phyloP scores from a whole-genome alignment of 64 coral and sea anemone genomes.

The Orbicella faveolata region DNA sequence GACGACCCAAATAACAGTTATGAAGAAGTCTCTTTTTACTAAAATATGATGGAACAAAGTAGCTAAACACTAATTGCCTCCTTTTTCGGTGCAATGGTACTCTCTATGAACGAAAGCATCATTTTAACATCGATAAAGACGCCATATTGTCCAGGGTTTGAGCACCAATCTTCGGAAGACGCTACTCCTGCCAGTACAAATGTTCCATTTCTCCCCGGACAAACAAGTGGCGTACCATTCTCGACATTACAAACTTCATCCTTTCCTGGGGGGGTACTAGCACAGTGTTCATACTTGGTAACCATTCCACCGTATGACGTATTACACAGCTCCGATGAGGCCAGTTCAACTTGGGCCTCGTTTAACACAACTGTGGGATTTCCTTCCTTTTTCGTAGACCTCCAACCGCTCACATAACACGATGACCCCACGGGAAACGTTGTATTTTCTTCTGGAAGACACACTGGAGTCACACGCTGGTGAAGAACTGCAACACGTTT shows the following conservation, averaged over 20 bases:
- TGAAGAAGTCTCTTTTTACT: too few relatives aligned
- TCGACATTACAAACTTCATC: constrained; percentile 17
- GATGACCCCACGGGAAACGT: neutral
- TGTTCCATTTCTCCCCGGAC: constrained; percentile 66
- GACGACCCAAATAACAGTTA: too few relatives aligned
- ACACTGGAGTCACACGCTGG: constrained; percentile 10
- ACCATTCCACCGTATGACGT: constrained; percentile 18
- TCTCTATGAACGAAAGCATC: constrained; percentile 71
- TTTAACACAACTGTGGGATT: constrained; percentile 10
- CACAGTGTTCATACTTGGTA: constrained; percentile 7
- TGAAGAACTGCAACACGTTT: constrained; percentile 8
- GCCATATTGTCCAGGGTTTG: constrained; percentile 78
- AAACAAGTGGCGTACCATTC: constrained; percentile 31
- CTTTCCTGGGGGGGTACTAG: neutral
- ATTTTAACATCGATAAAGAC: constrained; percentile 78
- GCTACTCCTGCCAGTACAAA: constrained; percentile 80
- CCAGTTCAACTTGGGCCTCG: constrained; percentile 22
- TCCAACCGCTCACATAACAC: constrained; percentile 22
- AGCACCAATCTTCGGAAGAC: constrained; percentile 67
- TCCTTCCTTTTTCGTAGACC: constrained; percentile 2
- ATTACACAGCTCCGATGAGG: neutral
- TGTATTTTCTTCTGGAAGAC: neutral
- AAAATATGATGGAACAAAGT: too few relatives aligned
- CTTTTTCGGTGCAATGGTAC: neutral
- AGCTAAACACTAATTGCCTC: neutral